These are phyloP conservation scores for Dunckerocampus dactyliophorus DNA, from an alignment of 2,113 vertebrate genomes.

Conservation along the genomic window DNA sequence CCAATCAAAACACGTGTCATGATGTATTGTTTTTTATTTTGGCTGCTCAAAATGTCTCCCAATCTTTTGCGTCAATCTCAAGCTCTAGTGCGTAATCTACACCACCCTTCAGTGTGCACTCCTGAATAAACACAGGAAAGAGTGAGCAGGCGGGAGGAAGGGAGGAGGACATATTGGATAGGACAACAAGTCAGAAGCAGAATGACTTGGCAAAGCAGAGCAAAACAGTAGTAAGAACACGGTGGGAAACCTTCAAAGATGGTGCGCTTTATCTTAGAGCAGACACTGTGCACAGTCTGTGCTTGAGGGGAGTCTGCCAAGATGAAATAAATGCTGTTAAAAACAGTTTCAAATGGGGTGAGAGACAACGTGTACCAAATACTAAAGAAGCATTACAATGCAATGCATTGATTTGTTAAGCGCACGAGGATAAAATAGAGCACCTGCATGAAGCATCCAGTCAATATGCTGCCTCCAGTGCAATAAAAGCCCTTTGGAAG, in stretches of 20 bases:
- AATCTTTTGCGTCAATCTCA: background rate
- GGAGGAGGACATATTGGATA: slow-evolving; percentile 25
- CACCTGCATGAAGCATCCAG: slow-evolving; percentile 34
- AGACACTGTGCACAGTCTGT: background rate
- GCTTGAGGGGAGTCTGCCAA: slow-evolving; percentile 1
- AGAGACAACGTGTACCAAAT: background rate
- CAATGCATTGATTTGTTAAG: background rate
- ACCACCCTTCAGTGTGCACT: slow-evolving; percentile 53
- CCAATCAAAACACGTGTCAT: no score
- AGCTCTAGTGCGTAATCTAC: slow-evolving; percentile 15
- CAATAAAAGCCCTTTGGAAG: slow-evolving; percentile 45
- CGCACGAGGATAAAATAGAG: slow-evolving; percentile 5
- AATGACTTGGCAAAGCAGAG: slow-evolving; percentile 31
- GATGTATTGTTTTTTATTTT: no score
- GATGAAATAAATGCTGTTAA: slow-evolving; percentile 3
- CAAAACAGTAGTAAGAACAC: slow-evolving; percentile 39
- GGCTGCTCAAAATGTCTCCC: no score
- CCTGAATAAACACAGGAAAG: slow-evolving; percentile 71
- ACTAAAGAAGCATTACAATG: background rate
- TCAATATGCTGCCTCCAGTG: slow-evolving; percentile 33
- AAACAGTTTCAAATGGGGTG: slow-evolving; percentile 12
- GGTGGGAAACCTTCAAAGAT: slow-evolving; percentile 6
- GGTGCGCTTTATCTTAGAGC: background rate
- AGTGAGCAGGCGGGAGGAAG: slow-evolving; percentile 34
- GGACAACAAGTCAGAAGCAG: slow-evolving; percentile 35